Percentiles rank a stretch among this genome's conserved stretches.
These are phyloP conservation scores for Pseudococcus longispinus DNA, from an alignment of 2,888 invertebrate species.

Conservation along the genomic window DNA sequence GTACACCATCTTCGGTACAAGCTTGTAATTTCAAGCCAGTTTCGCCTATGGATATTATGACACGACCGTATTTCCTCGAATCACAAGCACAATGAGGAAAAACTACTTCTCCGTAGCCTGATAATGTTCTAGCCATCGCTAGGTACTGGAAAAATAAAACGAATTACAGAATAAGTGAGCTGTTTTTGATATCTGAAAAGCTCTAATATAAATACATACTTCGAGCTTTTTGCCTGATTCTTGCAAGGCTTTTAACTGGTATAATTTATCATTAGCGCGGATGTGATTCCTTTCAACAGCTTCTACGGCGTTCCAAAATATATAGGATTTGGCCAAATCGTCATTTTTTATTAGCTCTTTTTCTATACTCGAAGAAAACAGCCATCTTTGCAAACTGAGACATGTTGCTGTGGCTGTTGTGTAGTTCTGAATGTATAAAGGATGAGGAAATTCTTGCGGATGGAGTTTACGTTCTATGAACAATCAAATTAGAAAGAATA, in stretches of 20 bases:
- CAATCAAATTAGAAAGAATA: constrained; percentile 36
- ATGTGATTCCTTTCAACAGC: constrained; percentile 94
- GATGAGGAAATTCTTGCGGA: constrained; percentile 94
- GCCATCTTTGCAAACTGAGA: constrained; percentile 85
- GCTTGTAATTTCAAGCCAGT: constrained; percentile 77
- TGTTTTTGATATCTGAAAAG: not conserved
- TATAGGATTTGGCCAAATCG: constrained; percentile 79
- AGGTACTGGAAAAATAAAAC: constrained; percentile 70
- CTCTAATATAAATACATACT: constrained; percentile 62
- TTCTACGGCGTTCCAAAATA: constrained; percentile 94
- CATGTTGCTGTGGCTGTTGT: constrained; percentile 97
- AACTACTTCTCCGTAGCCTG: constrained; percentile 91
- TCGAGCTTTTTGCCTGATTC: constrained; percentile 85
- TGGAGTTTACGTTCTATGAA: constrained; percentile 89
- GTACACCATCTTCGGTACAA: constrained; percentile 80
- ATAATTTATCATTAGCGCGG: constrained; percentile 86
- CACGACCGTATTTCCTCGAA: constrained; percentile 86
- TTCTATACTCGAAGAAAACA: constrained; percentile 77
- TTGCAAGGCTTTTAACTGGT: constrained; percentile 95
- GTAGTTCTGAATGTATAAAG: constrained; percentile 98
- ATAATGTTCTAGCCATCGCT: constrained; percentile 80
- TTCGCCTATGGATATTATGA: constrained; percentile 76
- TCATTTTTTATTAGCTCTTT: constrained; percentile 73
- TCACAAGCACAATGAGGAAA: constrained; percentile 96
- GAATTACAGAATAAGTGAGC: not conserved